Evolutionary conservation across 1,140 invertebrate species (phyloP).

Genomic region (Heterodera carotae): DNA sequence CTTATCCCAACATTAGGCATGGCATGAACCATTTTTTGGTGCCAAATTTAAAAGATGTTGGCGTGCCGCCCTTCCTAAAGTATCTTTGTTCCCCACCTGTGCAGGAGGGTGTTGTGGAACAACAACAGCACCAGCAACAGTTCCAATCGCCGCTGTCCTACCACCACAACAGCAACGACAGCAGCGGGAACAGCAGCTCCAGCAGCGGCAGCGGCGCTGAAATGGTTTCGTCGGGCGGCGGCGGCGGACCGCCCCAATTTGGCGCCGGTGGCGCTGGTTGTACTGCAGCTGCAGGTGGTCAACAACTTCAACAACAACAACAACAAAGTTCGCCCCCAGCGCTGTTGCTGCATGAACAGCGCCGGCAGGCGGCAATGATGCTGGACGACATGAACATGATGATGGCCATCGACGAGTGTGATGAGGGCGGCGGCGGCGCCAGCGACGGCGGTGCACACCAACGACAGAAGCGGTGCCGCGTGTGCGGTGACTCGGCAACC

Average conservation of each 20-base stretch:
- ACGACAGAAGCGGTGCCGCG: slow-evolving; percentile 73
- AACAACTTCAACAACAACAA: neutral
- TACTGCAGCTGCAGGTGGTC: too few relatives aligned
- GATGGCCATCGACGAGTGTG: neutral
- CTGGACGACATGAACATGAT: neutral
- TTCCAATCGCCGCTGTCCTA: neutral
- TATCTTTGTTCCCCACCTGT: neutral
- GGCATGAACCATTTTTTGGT: too few relatives aligned
- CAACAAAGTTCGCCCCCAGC: neutral
- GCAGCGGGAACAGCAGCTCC: neutral
- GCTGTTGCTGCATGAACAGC: neutral
- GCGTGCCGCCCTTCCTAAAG: too few relatives aligned
- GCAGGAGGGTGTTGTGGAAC: neutral
- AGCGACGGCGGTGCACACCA: too few relatives aligned
- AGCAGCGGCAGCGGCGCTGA: neutral
- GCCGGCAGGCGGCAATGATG: neutral
- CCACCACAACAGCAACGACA: neutral
- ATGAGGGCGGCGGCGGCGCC: slow-evolving; percentile 37
- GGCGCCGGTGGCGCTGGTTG: too few relatives aligned
- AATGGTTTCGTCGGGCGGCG: neutral
- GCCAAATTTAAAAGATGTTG: too few relatives aligned
- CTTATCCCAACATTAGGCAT: too few relatives aligned
- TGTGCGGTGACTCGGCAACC: slow-evolving; percentile 83
- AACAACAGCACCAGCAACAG: neutral
- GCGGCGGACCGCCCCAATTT: neutral